A percentile compares a stretch with the other conserved stretches of the same genome.
Conservation (phyloP, 2,888 invertebrate species). For the Coremacera marginata region DNA sequence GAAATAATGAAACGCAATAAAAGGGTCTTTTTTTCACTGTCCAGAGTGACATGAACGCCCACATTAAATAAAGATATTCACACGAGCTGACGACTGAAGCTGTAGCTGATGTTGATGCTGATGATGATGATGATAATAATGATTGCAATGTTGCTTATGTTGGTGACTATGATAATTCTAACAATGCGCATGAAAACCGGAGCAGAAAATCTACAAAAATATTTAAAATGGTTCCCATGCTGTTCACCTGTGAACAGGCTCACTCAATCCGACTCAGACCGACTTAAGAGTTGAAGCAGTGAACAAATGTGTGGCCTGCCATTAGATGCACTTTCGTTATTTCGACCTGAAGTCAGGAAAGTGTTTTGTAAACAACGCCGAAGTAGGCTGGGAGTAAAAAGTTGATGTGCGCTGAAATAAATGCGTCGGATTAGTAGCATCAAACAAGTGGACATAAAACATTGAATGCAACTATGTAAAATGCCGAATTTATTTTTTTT, state of each 20-base stretch:
- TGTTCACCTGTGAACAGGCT: conserved; percentile 5
- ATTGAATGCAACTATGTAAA: not conserved
- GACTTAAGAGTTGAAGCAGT: not conserved
- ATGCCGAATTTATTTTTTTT: too few relatives aligned
- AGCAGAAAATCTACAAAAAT: not conserved
- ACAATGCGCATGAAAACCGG: conserved; percentile 23
- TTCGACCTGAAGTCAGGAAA: not conserved
- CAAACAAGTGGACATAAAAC: not conserved
- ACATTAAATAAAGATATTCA: conserved; percentile 46
- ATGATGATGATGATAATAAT: not conserved
- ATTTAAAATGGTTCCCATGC: conserved; percentile 15
- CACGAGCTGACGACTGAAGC: conserved; percentile 24
- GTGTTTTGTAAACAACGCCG: conserved; percentile 16
- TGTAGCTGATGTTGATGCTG: not conserved
- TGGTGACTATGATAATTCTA: conserved; percentile 10
- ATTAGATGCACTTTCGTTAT: conserved; percentile 11
- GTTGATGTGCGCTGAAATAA: conserved; percentile 22
- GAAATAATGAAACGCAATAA: conserved; percentile 19
- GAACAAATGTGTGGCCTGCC: not conserved
- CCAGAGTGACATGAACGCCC: conserved; percentile 45
- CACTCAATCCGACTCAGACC: not conserved
- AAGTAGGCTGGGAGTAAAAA: not conserved
- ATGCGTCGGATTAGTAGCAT: conserved; percentile 15
- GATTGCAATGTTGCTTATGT: not conserved
- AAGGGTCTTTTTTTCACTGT: conserved; percentile 3